Evolutionary conservation across 2,113 vertebrate genomes (phyloP).

Genomic region (Chaetops frenatus): DNA sequence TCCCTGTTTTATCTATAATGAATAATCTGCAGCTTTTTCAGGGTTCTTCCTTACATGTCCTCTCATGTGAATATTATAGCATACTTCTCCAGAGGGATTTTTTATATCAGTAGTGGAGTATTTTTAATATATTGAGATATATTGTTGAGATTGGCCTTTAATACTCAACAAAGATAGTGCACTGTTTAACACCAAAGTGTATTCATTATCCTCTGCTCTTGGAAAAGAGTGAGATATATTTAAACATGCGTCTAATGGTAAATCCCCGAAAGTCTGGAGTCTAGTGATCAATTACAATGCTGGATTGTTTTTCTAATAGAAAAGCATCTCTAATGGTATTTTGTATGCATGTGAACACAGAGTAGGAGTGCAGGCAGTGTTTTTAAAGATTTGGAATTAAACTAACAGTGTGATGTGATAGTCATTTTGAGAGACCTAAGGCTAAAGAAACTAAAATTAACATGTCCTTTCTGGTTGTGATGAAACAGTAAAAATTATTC

Average conservation of each 20-base stretch:
- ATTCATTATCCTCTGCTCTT: not conserved
- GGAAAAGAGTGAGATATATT: not conserved
- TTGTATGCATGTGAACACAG: not conserved
- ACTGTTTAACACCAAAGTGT: not conserved
- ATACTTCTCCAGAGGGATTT: not conserved
- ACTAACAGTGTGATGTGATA: not conserved
- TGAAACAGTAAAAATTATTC: conserved; percentile 6
- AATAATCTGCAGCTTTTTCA: not conserved
- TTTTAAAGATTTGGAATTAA: conserved; percentile 20
- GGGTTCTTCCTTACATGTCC: not conserved
- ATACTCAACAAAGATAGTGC: not conserved
- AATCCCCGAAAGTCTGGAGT: not conserved
- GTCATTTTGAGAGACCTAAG: not conserved
- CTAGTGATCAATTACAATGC: not conserved
- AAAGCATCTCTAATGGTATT: not conserved
- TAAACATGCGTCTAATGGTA: not conserved
- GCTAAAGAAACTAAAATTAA: conserved; percentile 17
- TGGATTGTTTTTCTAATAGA: not conserved
- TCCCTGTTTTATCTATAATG: not conserved
- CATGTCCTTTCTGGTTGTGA: not conserved
- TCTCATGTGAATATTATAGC: not conserved
- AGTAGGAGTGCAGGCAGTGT: not conserved
- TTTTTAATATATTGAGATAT: not conserved
- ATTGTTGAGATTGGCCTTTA: not conserved
- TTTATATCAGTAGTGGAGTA: not conserved